Conservation (phyloP, 2,888 invertebrate species). For the Campopleginae sp. region DNA sequence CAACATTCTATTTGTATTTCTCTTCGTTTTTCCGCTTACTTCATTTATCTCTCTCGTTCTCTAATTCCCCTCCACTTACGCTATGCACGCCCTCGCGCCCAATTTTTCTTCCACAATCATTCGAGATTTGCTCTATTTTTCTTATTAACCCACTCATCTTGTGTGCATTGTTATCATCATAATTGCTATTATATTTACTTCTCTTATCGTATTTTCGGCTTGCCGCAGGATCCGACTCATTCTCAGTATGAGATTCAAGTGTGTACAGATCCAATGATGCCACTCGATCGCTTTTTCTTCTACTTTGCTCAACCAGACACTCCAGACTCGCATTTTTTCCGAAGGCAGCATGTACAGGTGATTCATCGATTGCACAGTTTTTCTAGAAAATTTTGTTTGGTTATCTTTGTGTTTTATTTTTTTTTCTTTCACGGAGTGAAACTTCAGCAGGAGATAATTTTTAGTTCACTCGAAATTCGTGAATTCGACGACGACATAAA, state of each 20-base stretch:
- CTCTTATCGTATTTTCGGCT: constrained; percentile 53
- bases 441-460: neutral
- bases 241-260: constrained; percentile 73
- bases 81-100: neutral
- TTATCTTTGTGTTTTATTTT: neutral
- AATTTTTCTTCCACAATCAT: neutral
- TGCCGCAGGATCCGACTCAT: constrained; percentile 70
- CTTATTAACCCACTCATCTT: neutral
- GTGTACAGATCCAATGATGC: constrained; percentile 76
- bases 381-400: constrained; percentile 44
- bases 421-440: neutral
- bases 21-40: neutral
- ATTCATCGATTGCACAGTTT: constrained; percentile 69
- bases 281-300: constrained; percentile 76
- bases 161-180: neutral
- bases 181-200: neutral
- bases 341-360: constrained; percentile 74
- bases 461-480: neutral
- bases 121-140: constrained; percentile 17
- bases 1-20: constrained; percentile 35
- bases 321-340: constrained; percentile 78
- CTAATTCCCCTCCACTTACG: neutral
- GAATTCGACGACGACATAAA: neutral
- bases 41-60: constrained; percentile 35
- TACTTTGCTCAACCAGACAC: constrained; percentile 76